Percentiles rank a stretch among this genome's conserved stretches.
phyloP scores from a whole-genome alignment of 1,140 invertebrate species.

The Gonatopus flavifemur region DNA sequence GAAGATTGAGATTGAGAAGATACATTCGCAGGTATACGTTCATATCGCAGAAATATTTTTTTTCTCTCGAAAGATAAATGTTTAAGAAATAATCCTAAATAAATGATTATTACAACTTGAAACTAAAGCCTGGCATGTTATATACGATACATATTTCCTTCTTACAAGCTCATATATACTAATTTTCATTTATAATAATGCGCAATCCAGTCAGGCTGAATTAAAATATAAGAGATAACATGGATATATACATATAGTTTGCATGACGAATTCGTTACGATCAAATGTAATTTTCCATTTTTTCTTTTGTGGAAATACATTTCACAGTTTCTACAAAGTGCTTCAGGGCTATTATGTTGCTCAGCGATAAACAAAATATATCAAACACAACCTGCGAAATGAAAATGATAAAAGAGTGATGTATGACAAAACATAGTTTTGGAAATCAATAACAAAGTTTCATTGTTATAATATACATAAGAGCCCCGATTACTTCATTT shows the following conservation, averaged over 20 bases:
- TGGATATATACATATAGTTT: conserved; percentile 16
- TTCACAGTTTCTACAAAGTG: conserved; percentile 50
- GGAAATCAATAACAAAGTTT: too few species aligned
- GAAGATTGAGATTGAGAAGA: neutral
- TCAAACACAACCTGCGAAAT: neutral
- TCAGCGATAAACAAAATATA: conserved; percentile 13
- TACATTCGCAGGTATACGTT: neutral
- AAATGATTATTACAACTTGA: conserved; percentile 19
- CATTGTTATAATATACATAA: conserved; percentile 25
- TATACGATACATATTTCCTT: conserved; percentile 29
- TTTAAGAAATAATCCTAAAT: conserved; percentile 37
- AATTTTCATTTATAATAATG: conserved; percentile 23
- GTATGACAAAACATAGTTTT: too few species aligned
- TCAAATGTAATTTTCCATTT: conserved; percentile 23
- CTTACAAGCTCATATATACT: conserved; percentile 22
- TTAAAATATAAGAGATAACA: neutral
- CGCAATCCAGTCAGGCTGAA: conserved; percentile 22
- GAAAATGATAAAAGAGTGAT: too few species aligned
- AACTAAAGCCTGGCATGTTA: conserved; percentile 34
- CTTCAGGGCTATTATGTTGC: conserved; percentile 47
- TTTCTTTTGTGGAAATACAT: conserved; percentile 39
- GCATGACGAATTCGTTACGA: conserved; percentile 19
- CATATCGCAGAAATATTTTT: neutral
- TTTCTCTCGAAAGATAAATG: neutral
- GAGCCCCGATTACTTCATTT: conserved; percentile 34